Conservation (phyloP, 2,113 vertebrate species). For the Sialia sialis region DNA sequence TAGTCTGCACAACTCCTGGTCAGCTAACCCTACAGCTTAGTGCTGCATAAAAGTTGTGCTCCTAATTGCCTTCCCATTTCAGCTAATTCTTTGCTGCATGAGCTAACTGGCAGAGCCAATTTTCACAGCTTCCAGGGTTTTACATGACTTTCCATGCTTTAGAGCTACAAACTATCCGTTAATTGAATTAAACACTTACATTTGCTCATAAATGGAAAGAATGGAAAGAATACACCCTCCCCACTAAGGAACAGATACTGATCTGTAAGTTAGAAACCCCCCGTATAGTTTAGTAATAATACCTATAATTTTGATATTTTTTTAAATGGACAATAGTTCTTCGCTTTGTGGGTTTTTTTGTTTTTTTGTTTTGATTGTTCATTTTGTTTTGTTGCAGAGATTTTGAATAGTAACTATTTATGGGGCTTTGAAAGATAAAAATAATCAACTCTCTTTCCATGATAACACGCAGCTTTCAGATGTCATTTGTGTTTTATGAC, state of each 20-base stretch:
- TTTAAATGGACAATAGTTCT: neutral
- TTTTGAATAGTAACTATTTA: neutral
- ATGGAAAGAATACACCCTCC: neutral
- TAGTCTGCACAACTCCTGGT: neutral
- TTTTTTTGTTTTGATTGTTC: neutral
- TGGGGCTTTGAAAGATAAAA: neutral
- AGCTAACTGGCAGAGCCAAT: neutral
- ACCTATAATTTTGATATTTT: neutral
- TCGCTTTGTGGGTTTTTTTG: neutral
- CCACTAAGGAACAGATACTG: neutral
- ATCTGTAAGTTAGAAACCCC: neutral
- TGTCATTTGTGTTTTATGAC: neutral
- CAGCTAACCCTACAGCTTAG: constrained; percentile 1
- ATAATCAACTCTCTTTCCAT: neutral
- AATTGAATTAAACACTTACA: constrained; percentile 16
- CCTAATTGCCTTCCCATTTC: neutral
- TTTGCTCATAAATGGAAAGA: neutral
- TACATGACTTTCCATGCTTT: neutral
- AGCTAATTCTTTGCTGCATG: constrained; percentile 8
- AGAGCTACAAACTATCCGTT: neutral
- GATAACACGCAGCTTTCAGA: neutral
- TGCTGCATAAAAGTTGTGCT: constrained; percentile 4
- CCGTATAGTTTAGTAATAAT: neutral
- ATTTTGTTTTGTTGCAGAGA: neutral
- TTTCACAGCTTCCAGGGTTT: neutral